Evolutionary conservation across 2,797 vertebrate species (phyloP).

Genomic region (Gila robusta): DNA sequence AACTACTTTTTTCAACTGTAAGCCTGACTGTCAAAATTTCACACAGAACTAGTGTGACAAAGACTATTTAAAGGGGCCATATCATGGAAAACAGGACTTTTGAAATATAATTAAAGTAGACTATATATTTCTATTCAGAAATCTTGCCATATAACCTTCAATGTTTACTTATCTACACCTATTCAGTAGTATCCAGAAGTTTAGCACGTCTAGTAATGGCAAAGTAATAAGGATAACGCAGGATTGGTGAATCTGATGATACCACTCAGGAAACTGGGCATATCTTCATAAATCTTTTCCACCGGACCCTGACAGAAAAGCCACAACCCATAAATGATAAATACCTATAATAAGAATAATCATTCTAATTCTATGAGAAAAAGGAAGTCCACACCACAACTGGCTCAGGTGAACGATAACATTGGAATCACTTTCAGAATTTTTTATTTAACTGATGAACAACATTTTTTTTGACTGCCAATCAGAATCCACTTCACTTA

Average conservation of each 20-base stretch:
- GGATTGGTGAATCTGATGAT: too few relatives aligned
- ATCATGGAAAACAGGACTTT: not conserved
- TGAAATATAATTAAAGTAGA: not conserved
- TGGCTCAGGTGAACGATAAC: not conserved
- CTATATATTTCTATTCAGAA: not conserved
- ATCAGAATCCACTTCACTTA: not conserved
- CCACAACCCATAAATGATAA: too few relatives aligned
- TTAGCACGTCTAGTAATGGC: not conserved
- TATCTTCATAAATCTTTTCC: not conserved
- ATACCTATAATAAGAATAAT: not conserved
- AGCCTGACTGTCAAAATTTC: not conserved
- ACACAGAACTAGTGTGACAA: not conserved
- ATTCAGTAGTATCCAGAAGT: not conserved
- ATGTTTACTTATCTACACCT: not conserved
- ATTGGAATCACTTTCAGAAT: not conserved
- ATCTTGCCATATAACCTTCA: too few relatives aligned
- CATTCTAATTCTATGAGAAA: not conserved
- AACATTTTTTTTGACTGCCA: not conserved
- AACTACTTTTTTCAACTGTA: constrained; percentile 8
- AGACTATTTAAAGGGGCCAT: constrained; percentile 10
- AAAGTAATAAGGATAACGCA: not conserved
- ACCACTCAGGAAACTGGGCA: not conserved
- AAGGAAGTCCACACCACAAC: not conserved
- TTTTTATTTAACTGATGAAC: not conserved
- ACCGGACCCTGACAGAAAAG: too few relatives aligned